Conservation (phyloP, 1,140 invertebrate species). For the Portunus trituberculatus region DNA sequence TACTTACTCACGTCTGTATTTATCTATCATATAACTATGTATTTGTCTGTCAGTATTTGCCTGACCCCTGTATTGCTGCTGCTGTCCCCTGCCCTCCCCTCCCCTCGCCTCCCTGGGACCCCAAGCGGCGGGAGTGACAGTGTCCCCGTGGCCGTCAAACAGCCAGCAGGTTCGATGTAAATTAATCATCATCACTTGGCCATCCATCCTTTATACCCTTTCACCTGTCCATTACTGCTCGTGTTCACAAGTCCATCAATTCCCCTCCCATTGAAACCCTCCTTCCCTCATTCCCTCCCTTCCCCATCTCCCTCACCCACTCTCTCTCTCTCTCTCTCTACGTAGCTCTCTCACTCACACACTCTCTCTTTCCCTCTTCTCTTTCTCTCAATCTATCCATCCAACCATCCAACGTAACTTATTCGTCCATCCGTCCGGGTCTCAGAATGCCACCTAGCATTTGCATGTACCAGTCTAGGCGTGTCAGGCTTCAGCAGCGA, state of each 20-base stretch:
- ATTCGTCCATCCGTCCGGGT: conserved; percentile 40
- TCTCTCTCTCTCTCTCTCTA: not conserved
- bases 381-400: conserved; percentile 46
- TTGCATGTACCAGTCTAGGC: conserved; percentile 51
- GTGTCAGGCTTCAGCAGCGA: conserved; percentile 52
- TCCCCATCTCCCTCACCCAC: not conserved
- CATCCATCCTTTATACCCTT: conserved; percentile 56
- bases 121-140: conserved; percentile 7
- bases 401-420: conserved; percentile 54
- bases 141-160: conserved; percentile 30
- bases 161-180: conserved; percentile 41
- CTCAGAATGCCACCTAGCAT: conserved; percentile 53
- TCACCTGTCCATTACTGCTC: conserved; percentile 43
- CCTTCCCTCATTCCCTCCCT: not conserved
- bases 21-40: conserved; percentile 30
- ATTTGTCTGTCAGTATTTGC: not conserved
- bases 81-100: not conserved
- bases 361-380: not conserved
- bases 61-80: too few relatives aligned
- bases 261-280: conserved; percentile 7
- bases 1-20: not conserved
- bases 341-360: not conserved
- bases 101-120: not conserved
- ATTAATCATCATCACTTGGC: conserved; percentile 59
- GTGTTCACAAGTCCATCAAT: conserved; percentile 46